A percentile compares a stretch with the other conserved stretches of the same genome.
These are phyloP conservation scores for Drosophila sordidapex DNA, from an alignment of 2,888 invertebrate genomes.

Conservation along the genomic window DNA sequence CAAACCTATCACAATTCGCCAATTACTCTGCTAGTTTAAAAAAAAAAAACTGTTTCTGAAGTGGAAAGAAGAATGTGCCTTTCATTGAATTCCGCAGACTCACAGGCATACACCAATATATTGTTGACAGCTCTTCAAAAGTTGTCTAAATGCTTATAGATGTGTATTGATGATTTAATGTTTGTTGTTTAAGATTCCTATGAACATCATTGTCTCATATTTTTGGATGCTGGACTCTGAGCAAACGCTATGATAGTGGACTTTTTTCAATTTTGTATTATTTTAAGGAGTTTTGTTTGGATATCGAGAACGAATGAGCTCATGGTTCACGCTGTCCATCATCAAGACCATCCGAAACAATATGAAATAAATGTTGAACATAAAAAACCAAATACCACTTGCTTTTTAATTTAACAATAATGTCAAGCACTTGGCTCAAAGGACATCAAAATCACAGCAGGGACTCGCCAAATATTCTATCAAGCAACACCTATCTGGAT, in stretches of 20 bases:
- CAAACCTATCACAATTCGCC: neutral
- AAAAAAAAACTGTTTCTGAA: neutral
- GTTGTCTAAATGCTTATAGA: constrained; percentile 27
- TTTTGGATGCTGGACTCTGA: constrained; percentile 36
- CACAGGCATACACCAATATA: constrained; percentile 1
- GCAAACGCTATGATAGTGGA: neutral
- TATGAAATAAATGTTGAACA: constrained; percentile 74
- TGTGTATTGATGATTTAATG: constrained; percentile 38
- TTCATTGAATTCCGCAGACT: neutral
- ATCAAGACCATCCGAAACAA: constrained; percentile 33
- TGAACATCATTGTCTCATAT: constrained; percentile 12
- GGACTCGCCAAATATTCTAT: constrained; percentile 29
- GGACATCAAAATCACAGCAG: constrained; percentile 41
- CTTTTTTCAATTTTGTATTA: constrained; percentile 3
- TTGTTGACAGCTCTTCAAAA: constrained; percentile 3
- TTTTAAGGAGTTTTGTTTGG: constrained; percentile 2
- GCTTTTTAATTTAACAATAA: constrained; percentile 44
- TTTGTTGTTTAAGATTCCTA: constrained; percentile 35
- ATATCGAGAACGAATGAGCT: constrained; percentile 24
- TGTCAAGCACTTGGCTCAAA: neutral
- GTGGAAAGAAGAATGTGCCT: neutral
- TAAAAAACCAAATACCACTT: constrained; percentile 39
- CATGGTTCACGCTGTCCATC: constrained; percentile 29
- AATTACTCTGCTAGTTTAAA: too few relatives aligned
- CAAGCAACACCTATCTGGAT: neutral